Evolutionary conservation across 2,113 vertebrate species (phyloP).

Genomic region (Enhydra lutris): DNA sequence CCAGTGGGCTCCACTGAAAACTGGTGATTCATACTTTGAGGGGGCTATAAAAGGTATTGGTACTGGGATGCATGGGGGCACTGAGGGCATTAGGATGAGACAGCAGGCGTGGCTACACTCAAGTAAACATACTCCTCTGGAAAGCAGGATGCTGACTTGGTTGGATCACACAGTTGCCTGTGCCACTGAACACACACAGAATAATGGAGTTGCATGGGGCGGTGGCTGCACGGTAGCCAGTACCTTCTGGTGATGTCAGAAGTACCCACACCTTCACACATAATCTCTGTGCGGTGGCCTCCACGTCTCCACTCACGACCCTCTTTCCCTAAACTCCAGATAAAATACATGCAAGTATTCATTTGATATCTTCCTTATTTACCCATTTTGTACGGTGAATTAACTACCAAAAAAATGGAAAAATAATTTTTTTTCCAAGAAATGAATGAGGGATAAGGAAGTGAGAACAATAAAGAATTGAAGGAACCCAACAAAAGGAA

Average conservation of each 20-base stretch:
- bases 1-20: background rate
- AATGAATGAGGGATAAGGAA: conserved; percentile 47
- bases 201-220: background rate
- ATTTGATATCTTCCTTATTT: background rate
- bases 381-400: background rate
- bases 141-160: background rate
- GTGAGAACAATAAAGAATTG: conserved; percentile 60
- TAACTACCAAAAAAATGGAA: background rate
- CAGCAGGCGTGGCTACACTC: rapidly evolving
- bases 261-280: background rate
- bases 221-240: background rate
- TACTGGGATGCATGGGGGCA: background rate
- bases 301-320: background rate
- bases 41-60: background rate
- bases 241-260: background rate
- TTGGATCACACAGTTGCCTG: background rate
- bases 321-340: background rate
- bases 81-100: background rate
- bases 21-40: background rate
- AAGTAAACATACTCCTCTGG: background rate
- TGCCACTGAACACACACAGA: background rate
- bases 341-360: background rate
- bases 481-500: conserved; percentile 49
- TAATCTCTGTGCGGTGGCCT: background rate
- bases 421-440: background rate